Evolutionary conservation across 2,888 invertebrate genomes (phyloP).

Genomic region (Cetonia aurata): DNA sequence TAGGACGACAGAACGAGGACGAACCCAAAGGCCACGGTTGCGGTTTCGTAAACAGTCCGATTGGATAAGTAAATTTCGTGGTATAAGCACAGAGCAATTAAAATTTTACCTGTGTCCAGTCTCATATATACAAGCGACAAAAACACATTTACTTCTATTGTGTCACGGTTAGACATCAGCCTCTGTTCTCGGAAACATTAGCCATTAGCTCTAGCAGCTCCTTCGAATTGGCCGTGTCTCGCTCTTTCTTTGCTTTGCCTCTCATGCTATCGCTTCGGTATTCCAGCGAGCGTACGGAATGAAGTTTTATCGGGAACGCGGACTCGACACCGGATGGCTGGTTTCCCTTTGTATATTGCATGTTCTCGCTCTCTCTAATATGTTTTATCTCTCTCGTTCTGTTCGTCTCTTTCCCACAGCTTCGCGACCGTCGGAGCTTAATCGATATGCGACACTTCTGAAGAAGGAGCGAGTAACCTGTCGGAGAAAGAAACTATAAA

Average conservation of each 20-base stretch:
- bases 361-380: constrained; percentile 43
- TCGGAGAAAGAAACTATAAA: constrained; percentile 32
- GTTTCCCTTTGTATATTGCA: constrained; percentile 22
- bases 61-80: constrained; percentile 38
- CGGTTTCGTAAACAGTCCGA: constrained; percentile 23
- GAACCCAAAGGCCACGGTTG: neutral
- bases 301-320: constrained; percentile 20
- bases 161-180: constrained; percentile 36
- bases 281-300: constrained; percentile 10
- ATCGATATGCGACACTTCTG: constrained; percentile 35
- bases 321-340: constrained; percentile 18
- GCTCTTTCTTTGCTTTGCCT: neutral
- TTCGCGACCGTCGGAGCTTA: constrained; percentile 29
- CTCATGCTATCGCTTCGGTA: neutral
- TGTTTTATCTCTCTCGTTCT: constrained; percentile 46
- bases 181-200: constrained; percentile 34
- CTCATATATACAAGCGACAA: constrained; percentile 36
- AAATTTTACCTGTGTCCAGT: constrained; percentile 41
- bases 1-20: no score
- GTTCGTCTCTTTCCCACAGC: constrained; percentile 45
- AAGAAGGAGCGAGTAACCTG: constrained; percentile 23
- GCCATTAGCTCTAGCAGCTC: constrained; percentile 32
- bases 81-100: constrained; percentile 39
- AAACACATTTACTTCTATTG: constrained; percentile 38
- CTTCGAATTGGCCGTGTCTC: neutral